These are phyloP conservation scores for Rhagonycha fulva DNA, from an alignment of 2,888 invertebrate species.

Conservation along the genomic window DNA sequence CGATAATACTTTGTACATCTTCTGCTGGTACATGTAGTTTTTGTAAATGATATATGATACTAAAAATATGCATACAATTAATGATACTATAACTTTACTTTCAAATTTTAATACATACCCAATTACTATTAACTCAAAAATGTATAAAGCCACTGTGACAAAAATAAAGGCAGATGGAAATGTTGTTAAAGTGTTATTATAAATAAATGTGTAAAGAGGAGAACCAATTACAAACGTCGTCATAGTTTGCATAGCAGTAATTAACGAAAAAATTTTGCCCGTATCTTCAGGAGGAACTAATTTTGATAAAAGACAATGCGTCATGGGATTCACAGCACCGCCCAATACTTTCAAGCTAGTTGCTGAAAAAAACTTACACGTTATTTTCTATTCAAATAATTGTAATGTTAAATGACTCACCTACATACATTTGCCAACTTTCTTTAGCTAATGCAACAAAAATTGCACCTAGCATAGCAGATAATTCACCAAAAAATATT, in stretches of 20 bases:
- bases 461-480: conserved; percentile 12
- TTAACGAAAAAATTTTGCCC: conserved; percentile 68
- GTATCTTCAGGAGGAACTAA: conserved; percentile 63
- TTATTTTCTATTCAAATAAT: neutral
- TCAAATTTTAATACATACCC: conserved; percentile 55
- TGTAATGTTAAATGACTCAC: conserved; percentile 45
- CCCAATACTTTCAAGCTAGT: conserved; percentile 57
- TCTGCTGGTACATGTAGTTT: neutral
- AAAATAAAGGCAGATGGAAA: conserved; percentile 66
- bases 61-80: neutral
- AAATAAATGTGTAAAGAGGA: conserved; percentile 67
- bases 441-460: conserved; percentile 52
- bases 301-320: conserved; percentile 65
- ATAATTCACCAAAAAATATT: conserved; percentile 51
- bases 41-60: neutral
- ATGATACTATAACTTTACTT: neutral
- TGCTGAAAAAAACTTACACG: conserved; percentile 48
- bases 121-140: conserved; percentile 55
- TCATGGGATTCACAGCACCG: conserved; percentile 61
- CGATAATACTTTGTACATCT: neutral
- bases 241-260: conserved; percentile 67
- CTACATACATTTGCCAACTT: conserved; percentile 60
- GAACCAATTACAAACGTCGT: conserved; percentile 63
- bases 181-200: conserved; percentile 59
- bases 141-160: conserved; percentile 57